Evolutionary conservation across 1,140 invertebrate species (phyloP).

Genomic region (Drosophila funebris): DNA sequence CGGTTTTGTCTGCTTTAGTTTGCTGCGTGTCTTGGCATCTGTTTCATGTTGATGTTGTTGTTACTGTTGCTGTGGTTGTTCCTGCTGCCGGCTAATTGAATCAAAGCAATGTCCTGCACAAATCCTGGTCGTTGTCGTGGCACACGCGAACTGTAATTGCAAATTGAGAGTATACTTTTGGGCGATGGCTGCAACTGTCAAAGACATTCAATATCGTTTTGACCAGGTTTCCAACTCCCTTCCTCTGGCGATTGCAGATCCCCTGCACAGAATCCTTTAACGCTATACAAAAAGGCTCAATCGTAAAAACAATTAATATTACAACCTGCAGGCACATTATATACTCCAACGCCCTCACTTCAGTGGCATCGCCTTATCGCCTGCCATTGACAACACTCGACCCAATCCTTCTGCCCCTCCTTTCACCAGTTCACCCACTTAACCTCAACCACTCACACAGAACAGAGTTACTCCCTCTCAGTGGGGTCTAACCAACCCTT

Average conservation of each 20-base stretch:
- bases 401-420: neutral
- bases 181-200: constrained; percentile 61
- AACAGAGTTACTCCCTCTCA: neutral
- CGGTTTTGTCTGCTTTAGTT: constrained; percentile 42
- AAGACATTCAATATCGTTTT: constrained; percentile 64
- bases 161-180: constrained; percentile 73
- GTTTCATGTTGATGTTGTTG: neutral
- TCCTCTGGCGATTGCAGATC: neutral
- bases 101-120: constrained; percentile 56
- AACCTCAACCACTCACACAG: neutral
- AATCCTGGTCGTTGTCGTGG: constrained; percentile 24
- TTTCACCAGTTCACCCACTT: neutral
- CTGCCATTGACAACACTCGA: constrained; percentile 67
- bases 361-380: constrained; percentile 48
- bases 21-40: constrained; percentile 21
- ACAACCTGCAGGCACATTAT: constrained; percentile 80
- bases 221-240: neutral
- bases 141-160: constrained; percentile 66
- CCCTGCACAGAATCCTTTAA: constrained; percentile 51
- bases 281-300: constrained; percentile 49
- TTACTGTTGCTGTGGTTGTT: constrained; percentile 1
- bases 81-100: constrained; percentile 69
- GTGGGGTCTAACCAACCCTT: neutral
- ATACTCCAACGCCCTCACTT: constrained; percentile 13
- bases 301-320: constrained; percentile 78